Base-by-base conservation (phyloP, 2,797 vertebrate species). In the Tolypeutes matacus region DNA sequence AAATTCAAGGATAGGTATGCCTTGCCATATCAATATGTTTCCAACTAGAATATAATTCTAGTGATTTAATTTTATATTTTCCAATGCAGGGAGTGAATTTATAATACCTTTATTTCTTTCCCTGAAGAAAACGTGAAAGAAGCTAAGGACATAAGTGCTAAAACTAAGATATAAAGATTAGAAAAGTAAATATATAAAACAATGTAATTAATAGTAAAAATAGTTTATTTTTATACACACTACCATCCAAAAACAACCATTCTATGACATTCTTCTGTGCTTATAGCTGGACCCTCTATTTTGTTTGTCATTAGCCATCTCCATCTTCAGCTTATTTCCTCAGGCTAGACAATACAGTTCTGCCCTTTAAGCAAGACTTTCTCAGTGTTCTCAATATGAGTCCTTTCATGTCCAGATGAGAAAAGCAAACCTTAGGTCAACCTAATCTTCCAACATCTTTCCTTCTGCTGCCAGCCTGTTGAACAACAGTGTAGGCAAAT, bases 1-100 rank as follows among this genome's bases (percentile, higher is more conserved):
- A 21, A n/a, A 72, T 62, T 82, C 36, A 87, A 62, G 46, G 21
- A 65, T 36, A 49, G 1, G 25, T 65, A 2, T 39, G 7, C 31
- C 5, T 49, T 67, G 0, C 11, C 86, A 85, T 87, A 56, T 36
- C 18, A 9, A 39, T 86, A n/a, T 60, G 11, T 29, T 96, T 86
- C n/a, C 39, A 80, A 81, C 17, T 89, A 23, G 83, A 89, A 94
- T 80, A 78, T 12, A 91, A 73, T 90, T 10, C 15, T 39, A 62
- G 72, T 85, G 39, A 77, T 31, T 82, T 75, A 65, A 60, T 80
- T 83, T 89, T 91, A 65, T 14, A 69, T 25, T 92, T 94, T 11
- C 2, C 39, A 65, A 53, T 86, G 62, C 1, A 17, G 39, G 21
- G 1, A 64, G 3, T 64, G 21, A 14, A 53, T 65, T 56, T 78